phyloP scores from a whole-genome alignment of 2,113 vertebrate genomes.

The Myotis davidii region DNA sequence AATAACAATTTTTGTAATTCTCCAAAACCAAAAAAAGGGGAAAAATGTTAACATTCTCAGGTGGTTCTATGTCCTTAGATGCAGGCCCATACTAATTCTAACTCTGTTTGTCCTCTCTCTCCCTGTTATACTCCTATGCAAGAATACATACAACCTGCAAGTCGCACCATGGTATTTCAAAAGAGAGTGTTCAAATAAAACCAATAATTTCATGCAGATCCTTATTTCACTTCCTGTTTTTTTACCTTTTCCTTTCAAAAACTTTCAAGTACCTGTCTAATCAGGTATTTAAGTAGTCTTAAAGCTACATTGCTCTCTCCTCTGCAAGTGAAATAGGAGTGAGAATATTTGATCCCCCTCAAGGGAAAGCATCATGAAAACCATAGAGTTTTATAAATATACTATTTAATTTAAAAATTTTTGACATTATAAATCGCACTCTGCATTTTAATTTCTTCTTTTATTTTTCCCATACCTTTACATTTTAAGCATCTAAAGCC shows the following conservation, averaged over 20 bases:
- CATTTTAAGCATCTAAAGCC: slow-evolving; percentile 67
- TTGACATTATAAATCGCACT: slow-evolving; percentile 7
- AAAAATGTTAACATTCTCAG: neutral
- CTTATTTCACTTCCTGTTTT: neutral
- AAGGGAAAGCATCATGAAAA: slow-evolving; percentile 3
- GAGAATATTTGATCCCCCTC: neutral
- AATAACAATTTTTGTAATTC: slow-evolving; percentile 8
- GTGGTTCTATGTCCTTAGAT: neutral
- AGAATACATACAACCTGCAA: neutral
- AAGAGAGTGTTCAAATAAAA: slow-evolving; percentile 7
- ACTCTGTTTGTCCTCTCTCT: neutral
- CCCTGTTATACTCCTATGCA: neutral
- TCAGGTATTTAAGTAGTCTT: neutral
- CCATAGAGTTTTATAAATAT: slow-evolving; percentile 17
- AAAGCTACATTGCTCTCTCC: neutral
- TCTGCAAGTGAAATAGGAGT: slow-evolving; percentile 24
- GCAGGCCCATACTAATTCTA: neutral
- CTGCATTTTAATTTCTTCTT: slow-evolving; percentile 52
- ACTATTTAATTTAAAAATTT: slow-evolving; percentile 32
- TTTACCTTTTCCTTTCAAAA: slow-evolving; percentile 49
- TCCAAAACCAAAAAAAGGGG: neutral
- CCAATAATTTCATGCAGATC: neutral
- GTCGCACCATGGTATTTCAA: neutral
- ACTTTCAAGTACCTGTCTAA: neutral
- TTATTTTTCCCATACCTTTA: slow-evolving; percentile 49